Evolutionary conservation across 1,140 invertebrate genomes (phyloP), one percentile per base, ranked within the genome.

Genomic region (Vollenhovia emeryi): DNA sequence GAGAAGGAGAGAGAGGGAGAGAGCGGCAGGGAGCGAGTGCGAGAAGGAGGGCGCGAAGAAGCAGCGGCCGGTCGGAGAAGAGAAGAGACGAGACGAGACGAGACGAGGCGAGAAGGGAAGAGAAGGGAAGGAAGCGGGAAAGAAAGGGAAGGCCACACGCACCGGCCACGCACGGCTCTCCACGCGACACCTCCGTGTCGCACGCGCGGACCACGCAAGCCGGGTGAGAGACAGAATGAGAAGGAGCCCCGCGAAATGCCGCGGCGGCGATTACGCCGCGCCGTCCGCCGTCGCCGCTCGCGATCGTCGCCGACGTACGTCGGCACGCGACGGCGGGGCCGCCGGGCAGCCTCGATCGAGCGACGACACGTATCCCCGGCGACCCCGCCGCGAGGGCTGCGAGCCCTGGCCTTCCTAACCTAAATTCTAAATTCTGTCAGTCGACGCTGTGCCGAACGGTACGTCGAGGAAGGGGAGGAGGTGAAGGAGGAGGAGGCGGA

Each of bases 341-440:
- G 59, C 27, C 57, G 30, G 45, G 48, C 30, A 36, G 69, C 75
- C 66, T 40, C 55, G 80, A 43, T 76, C 36, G 79, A 60, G 18
- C 48, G n/a, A 60, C 79, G 75, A n/a, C 76, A 62, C 43, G 21
- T 24, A 13, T 82, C 82, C 55, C 48, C 60, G 33, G 74, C 59
- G 50, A 45, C 59, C 43, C 13, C 55, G 45, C 66, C 27, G 43
- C 40, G 24, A 24, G 40, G 43, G 18, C 15, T 27, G 6, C 13
- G 21, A n/a, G n/a, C 55, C 66, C 36, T 71, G 52, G 84, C 73
- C 52, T 71, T 87, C 84, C 85, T 90, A 90, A 90, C 88, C 88
- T 90, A 85, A 87, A 86, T 89, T 87, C 88, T 74, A 62, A 78
- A 79, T 82, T 76, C 75, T 85, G 75, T 88, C 71, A 71, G n/a